phyloP scores from a whole-genome alignment of 2,888 invertebrate genomes.

The Sarcophaga carnaria region DNA sequence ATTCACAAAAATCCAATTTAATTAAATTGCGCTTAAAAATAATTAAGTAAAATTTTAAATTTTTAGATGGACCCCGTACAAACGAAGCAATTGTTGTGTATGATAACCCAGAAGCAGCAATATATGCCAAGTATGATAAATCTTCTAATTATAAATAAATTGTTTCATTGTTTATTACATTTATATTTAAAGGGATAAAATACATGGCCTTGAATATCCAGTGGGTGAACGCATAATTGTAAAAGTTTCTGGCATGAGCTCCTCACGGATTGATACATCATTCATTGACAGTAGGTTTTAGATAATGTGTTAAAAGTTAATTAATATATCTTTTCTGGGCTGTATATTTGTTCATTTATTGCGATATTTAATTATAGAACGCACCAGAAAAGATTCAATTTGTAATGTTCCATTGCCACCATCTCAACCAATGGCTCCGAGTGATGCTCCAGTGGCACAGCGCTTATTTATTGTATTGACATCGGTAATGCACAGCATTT shows the following conservation, averaged over 20 bases:
- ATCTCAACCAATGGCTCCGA: conserved; percentile 84
- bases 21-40: neutral
- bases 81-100: conserved; percentile 87
- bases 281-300: conserved; percentile 77
- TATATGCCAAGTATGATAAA: conserved; percentile 81
- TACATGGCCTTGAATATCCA: conserved; percentile 96
- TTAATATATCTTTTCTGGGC: neutral
- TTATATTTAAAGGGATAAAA: conserved; percentile 87
- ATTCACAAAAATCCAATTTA: too few relatives aligned
- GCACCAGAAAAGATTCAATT: conserved; percentile 81
- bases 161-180: neutral
- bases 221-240: conserved; percentile 90
- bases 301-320: neutral
- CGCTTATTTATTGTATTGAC: conserved; percentile 85
- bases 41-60: conserved; percentile 20
- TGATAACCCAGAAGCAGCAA: conserved; percentile 87
- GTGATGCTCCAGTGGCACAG: conserved; percentile 86
- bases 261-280: conserved; percentile 78
- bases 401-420: conserved; percentile 89
- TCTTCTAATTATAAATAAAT: neutral
- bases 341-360: neutral
- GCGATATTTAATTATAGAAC: conserved; percentile 72
- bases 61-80: conserved; percentile 79
- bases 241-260: conserved; percentile 79
- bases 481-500: conserved; percentile 73